A percentile compares a stretch with the other conserved stretches of the same genome.
These are phyloP conservation scores for Micoletzkya japonica DNA, from an alignment of 2,888 invertebrate genomes.

Conservation along the genomic window DNA sequence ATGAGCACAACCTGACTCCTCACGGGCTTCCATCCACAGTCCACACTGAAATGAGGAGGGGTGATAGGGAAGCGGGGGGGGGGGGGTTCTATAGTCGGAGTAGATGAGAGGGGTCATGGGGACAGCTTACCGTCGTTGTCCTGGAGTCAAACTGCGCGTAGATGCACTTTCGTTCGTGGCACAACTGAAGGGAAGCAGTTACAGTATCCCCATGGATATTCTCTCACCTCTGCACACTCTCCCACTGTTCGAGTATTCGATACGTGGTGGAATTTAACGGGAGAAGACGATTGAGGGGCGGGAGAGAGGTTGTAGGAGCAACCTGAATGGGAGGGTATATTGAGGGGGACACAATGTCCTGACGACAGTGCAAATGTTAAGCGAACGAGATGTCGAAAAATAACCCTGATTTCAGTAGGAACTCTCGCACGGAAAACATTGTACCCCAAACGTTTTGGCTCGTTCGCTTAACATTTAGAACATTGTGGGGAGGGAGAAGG, in stretches of 20 bases:
- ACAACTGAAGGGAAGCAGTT: slow-evolving; percentile 28
- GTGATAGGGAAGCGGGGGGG: no score
- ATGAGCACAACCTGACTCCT: slow-evolving; percentile 1
- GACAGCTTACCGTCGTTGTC: slow-evolving; percentile 43
- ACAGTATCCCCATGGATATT: neutral
- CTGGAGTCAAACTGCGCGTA: slow-evolving; percentile 57
- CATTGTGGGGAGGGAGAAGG: neutral
- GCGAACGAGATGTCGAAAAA: no score
- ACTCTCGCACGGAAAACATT: no score
- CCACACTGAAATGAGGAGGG: slow-evolving; percentile 17
- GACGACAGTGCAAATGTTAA: no score
- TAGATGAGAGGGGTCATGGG: neutral
- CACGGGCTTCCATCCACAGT: slow-evolving; percentile 21
- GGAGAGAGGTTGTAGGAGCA: slow-evolving; percentile 56
- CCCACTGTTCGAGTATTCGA: slow-evolving; percentile 48
- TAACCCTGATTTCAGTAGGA: no score
- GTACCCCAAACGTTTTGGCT: no score
- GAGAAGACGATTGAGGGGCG: slow-evolving; percentile 42
- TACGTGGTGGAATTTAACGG: slow-evolving; percentile 48
- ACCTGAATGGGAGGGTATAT: slow-evolving; percentile 48
- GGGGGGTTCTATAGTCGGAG: slow-evolving; percentile 4
- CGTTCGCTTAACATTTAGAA: no score
- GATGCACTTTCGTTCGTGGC: slow-evolving; percentile 50
- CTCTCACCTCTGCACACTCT: slow-evolving; percentile 51
- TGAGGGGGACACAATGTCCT: no score